Evolutionary conservation across 1,140 invertebrate genomes (phyloP).

Genomic region (Metaphire vulgaris): DNA sequence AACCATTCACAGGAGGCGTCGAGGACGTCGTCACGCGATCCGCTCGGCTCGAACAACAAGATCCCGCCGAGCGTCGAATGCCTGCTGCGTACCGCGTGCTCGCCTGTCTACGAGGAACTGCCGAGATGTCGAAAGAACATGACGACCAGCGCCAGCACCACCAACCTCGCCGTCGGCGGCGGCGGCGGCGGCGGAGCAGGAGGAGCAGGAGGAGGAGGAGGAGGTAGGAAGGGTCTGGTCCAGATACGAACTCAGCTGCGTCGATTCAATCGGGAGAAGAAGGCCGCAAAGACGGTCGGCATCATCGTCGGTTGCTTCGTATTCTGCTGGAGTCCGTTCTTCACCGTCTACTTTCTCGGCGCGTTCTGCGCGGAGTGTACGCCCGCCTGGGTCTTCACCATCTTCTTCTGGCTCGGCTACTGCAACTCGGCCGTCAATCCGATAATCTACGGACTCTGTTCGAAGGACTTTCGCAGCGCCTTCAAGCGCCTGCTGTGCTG

Average conservation of each 20-base stretch:
- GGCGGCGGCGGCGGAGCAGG: not conserved
- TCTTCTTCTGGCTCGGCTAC: slow-evolving; percentile 21
- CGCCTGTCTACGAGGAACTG: not conserved
- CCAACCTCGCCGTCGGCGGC: not conserved
- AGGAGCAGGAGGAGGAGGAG: not conserved
- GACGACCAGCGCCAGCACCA: not conserved
- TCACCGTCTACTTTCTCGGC: slow-evolving; percentile 25
- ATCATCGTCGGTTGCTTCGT: slow-evolving; percentile 32
- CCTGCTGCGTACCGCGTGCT: not conserved
- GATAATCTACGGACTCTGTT: slow-evolving; percentile 49
- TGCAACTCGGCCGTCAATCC: slow-evolving; percentile 40
- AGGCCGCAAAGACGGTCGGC: slow-evolving; percentile 30
- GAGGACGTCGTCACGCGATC: not conserved
- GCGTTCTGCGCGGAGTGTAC: slow-evolving; percentile 2
- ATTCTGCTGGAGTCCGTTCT: slow-evolving; percentile 25
- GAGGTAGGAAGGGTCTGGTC: not conserved
- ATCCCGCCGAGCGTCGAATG: not conserved
- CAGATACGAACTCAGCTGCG: not conserved
- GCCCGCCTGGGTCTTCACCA: not conserved
- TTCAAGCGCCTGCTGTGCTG: slow-evolving; percentile 45
- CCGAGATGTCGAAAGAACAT: not conserved
- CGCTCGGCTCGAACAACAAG: no score
- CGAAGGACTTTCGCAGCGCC: slow-evolving; percentile 46
- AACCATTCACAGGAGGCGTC: not conserved
- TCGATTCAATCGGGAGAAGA: slow-evolving; percentile 24